A percentile compares a stretch with the other conserved stretches of the same genome.
phyloP scores from a whole-genome alignment of 2,113 vertebrate species.

The Sorex araneus region DNA sequence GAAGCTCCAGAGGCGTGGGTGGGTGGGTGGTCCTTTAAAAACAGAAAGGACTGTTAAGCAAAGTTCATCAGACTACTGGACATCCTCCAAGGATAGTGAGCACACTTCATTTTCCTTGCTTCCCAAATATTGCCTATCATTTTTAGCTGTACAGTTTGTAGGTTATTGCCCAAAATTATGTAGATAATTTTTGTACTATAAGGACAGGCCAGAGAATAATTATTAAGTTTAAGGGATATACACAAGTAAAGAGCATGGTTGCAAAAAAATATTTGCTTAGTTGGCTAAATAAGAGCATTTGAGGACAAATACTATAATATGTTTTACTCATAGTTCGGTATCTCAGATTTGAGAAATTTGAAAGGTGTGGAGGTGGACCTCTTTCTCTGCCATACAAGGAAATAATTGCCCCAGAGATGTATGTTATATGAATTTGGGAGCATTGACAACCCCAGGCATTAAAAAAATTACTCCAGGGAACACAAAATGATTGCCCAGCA shows the following conservation, averaged over 20 bases:
- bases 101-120: constrained; percentile 31
- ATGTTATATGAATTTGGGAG: background rate
- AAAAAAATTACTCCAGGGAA: constrained; percentile 11
- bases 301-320: constrained; percentile 31
- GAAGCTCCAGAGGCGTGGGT: background rate
- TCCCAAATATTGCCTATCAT: constrained; percentile 36
- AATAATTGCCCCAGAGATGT: constrained; percentile 29
- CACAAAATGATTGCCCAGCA: background rate
- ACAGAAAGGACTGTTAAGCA: constrained; percentile 60
- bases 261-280: constrained; percentile 51
- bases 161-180: constrained; percentile 46
- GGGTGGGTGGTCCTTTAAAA: constrained; percentile 54
- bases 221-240: constrained; percentile 22
- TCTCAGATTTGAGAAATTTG: constrained; percentile 48
- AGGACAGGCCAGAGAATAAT: constrained; percentile 59
- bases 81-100: constrained; percentile 38
- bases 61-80: constrained; percentile 4
- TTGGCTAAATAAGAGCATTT: constrained; percentile 49
- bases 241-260: constrained; percentile 12
- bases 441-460: background rate
- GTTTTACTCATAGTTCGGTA: constrained; percentile 19
- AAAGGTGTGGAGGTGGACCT: background rate
- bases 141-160: constrained; percentile 55
- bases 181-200: constrained; percentile 66
- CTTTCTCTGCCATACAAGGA: background rate